These are phyloP conservation scores for Tillus elongatus DNA, from an alignment of 2,888 invertebrate genomes.

Conservation along the genomic window DNA sequence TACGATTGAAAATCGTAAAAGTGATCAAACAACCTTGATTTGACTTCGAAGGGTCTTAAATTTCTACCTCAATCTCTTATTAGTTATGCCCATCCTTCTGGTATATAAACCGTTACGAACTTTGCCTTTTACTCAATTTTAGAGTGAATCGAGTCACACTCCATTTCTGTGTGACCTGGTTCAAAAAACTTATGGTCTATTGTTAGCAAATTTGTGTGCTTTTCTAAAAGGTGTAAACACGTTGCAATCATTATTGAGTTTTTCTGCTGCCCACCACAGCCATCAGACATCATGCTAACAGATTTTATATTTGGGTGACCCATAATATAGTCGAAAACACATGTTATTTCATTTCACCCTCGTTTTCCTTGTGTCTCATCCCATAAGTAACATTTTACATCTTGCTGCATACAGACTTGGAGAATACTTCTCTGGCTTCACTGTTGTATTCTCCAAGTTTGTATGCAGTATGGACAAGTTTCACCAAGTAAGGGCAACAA, in stretches of 20 bases:
- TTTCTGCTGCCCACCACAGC: constrained; percentile 18
- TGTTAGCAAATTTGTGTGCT: constrained; percentile 14
- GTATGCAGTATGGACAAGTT: no score
- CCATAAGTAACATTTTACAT: constrained; percentile 27
- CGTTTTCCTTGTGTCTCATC: constrained; percentile 30
- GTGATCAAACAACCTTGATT: no score
- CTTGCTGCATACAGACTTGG: no score
- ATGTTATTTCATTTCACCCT: constrained; percentile 27
- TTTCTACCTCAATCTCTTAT: no score
- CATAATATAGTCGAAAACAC: constrained; percentile 21
- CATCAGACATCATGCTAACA: constrained; percentile 20
- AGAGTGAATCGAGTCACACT: constrained; percentile 22
- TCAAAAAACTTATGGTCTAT: constrained; percentile 16
- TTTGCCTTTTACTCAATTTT: constrained; percentile 26
- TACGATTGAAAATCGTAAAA: no score
- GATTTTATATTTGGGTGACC: constrained; percentile 15
- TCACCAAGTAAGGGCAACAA: no score
- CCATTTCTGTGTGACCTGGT: constrained; percentile 17
- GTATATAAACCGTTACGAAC: no score
- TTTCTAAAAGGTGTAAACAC: constrained; percentile 14
- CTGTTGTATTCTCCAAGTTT: constrained; percentile 21
- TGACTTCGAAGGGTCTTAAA: no score
- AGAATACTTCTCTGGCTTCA: constrained; percentile 17
- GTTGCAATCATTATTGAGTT: constrained; percentile 16
- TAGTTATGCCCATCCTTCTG: no score